Conservation (phyloP, 2,888 invertebrate species). For the Agrotis clavis region DNA sequence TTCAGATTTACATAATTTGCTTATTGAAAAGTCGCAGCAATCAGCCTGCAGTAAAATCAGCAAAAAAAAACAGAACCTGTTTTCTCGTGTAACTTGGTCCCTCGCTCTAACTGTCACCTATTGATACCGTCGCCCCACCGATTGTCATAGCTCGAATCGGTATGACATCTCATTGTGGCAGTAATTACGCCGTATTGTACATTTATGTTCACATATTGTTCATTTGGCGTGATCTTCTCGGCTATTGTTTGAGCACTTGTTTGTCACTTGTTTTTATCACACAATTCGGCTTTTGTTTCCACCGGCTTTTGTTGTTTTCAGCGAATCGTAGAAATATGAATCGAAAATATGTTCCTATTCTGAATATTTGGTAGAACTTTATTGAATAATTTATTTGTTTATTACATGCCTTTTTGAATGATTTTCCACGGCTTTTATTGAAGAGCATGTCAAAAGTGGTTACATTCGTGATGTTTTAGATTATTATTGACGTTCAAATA, state of each 20-base stretch:
- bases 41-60: no score
- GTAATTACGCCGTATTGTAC: slow-evolving; percentile 88
- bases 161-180: slow-evolving; percentile 86
- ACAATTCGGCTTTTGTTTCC: slow-evolving; percentile 49
- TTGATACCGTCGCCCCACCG: slow-evolving; percentile 77
- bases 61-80: slow-evolving; percentile 24
- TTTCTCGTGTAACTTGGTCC: slow-evolving; percentile 46
- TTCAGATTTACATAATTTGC: no score
- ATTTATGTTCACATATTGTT: slow-evolving; percentile 80
- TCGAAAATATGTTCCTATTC: neutral
- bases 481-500: slow-evolving; percentile 47
- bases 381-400: neutral
- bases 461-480: slow-evolving; percentile 19
- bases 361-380: neutral
- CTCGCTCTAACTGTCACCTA: slow-evolving; percentile 69
- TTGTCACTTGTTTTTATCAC: slow-evolving; percentile 67
- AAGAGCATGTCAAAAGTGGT: slow-evolving; percentile 21
- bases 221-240: slow-evolving; percentile 66
- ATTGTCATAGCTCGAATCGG: slow-evolving; percentile 80
- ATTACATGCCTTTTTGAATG: neutral
- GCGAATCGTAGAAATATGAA: slow-evolving; percentile 3
- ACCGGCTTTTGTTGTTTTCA: slow-evolving; percentile 32
- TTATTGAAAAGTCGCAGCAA: no score
- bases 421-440: neutral
- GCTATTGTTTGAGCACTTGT: slow-evolving; percentile 63